These are phyloP conservation scores for Deroplatys truncata DNA, from an alignment of 2,888 invertebrate species.

Conservation along the genomic window DNA sequence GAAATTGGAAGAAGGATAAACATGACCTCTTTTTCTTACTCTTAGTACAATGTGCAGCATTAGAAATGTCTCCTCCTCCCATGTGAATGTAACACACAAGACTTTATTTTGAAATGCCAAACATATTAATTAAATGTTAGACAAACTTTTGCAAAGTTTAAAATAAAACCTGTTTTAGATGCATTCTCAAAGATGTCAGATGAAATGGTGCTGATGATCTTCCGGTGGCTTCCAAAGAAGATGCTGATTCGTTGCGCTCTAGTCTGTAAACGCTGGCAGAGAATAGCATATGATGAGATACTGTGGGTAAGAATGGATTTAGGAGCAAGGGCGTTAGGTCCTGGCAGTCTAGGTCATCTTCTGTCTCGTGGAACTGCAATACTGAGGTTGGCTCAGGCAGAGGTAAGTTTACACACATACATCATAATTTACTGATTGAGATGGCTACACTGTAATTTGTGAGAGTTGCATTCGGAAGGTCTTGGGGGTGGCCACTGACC, in stretches of 20 bases:
- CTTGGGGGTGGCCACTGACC: too few relatives aligned
- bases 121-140: slow-evolving; percentile 20
- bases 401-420: slow-evolving; percentile 50
- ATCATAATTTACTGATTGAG: not conserved
- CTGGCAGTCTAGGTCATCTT: slow-evolving; percentile 68
- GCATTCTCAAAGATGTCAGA: slow-evolving; percentile 74
- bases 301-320: slow-evolving; percentile 83
- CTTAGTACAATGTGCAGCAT: too few relatives aligned
- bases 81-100: too few relatives aligned
- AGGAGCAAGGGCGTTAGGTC: slow-evolving; percentile 62
- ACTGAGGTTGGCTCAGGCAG: slow-evolving; percentile 72
- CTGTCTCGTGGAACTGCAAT: slow-evolving; percentile 73
- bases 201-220: slow-evolving; percentile 78
- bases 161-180: slow-evolving; percentile 48
- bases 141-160: not conserved
- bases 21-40: too few relatives aligned
- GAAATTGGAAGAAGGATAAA: too few relatives aligned
- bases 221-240: slow-evolving; percentile 77
- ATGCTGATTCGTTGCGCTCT: slow-evolving; percentile 65
- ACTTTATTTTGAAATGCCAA: too few relatives aligned
- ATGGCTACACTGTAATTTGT: too few relatives aligned
- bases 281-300: slow-evolving; percentile 76
- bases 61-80: too few relatives aligned
- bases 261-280: slow-evolving; percentile 75
- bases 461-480: too few relatives aligned